A percentile compares a stretch with the other conserved stretches of the same genome.
Evolutionary conservation across 1,140 invertebrate genomes (phyloP).

Genomic region (Drosophila bocki): DNA sequence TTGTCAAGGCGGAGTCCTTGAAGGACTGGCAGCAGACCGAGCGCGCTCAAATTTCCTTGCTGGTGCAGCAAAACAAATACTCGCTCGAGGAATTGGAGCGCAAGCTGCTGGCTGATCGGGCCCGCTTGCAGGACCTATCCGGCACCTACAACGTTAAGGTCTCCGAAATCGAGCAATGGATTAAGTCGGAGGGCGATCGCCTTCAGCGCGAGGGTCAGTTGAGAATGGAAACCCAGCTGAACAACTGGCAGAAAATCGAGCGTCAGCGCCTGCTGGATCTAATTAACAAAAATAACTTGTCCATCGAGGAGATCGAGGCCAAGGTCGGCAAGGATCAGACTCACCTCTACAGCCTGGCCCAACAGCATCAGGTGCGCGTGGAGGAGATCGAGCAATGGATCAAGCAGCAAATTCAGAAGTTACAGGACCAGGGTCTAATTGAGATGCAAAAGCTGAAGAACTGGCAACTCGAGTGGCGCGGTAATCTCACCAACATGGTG

Average conservation of each 20-base stretch:
- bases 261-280: slow-evolving; percentile 69
- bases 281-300: slow-evolving; percentile 74
- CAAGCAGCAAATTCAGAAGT: slow-evolving; percentile 72
- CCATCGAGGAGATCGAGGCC: slow-evolving; percentile 74
- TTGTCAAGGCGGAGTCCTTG: slow-evolving; percentile 72
- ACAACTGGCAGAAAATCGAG: slow-evolving; percentile 81
- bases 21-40: slow-evolving; percentile 79
- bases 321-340: slow-evolving; percentile 72
- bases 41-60: slow-evolving; percentile 57
- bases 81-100: slow-evolving; percentile 75
- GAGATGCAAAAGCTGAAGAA: slow-evolving; percentile 78
- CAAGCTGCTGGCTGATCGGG: slow-evolving; percentile 66
- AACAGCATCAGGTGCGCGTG: slow-evolving; percentile 80
- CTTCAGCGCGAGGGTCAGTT: slow-evolving; percentile 76
- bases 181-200: slow-evolving; percentile 74
- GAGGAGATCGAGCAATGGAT: slow-evolving; percentile 83
- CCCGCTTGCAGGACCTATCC: slow-evolving; percentile 66
- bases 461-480: slow-evolving; percentile 81
- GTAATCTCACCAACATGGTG: slow-evolving; percentile 80
- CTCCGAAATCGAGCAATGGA: slow-evolving; percentile 78
- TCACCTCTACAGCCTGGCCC: slow-evolving; percentile 74
- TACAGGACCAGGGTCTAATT: slow-evolving; percentile 70
- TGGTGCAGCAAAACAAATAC: slow-evolving; percentile 72
- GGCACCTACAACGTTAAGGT: slow-evolving; percentile 75
- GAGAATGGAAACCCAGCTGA: slow-evolving; percentile 70